phyloP scores from a whole-genome alignment of 2,797 vertebrate species.

The Sarcophilus harrisii region DNA sequence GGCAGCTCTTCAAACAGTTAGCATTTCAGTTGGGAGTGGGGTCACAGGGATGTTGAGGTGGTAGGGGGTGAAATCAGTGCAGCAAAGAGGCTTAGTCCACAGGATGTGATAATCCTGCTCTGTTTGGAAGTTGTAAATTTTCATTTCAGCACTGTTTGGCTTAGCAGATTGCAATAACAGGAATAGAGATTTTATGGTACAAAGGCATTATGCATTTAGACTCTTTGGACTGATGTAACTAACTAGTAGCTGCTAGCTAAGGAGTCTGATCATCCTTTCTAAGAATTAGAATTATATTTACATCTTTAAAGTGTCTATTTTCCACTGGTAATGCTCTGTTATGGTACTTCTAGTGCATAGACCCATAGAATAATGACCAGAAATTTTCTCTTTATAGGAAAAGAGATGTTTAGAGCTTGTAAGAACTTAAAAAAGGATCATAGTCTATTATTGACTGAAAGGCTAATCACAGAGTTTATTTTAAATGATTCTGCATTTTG shows the following conservation, averaged over 20 bases:
- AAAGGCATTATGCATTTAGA: constrained; percentile 39
- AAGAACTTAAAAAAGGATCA: constrained; percentile 35
- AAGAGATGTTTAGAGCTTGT: constrained; percentile 13
- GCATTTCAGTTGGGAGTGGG: constrained; percentile 30
- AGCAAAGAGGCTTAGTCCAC: constrained; percentile 66
- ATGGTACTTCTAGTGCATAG: neutral
- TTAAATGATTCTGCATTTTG: constrained; percentile 3
- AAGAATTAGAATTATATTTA: constrained; percentile 34
- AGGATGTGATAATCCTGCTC: constrained; percentile 74
- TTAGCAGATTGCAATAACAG: constrained; percentile 72
- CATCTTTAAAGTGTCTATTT: constrained; percentile 14
- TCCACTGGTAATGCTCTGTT: neutral
- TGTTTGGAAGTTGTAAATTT: constrained; percentile 78
- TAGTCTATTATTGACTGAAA: neutral
- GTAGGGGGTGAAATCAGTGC: constrained; percentile 55
- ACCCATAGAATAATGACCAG: constrained; percentile 39
- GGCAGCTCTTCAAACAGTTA: constrained; percentile 67
- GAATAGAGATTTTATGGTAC: constrained; percentile 45
- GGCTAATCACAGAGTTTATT: neutral
- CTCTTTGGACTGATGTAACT: constrained; percentile 48
- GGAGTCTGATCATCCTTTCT: neutral
- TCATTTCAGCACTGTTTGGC: constrained; percentile 77
- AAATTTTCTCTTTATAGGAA: constrained; percentile 18
- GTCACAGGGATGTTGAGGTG: neutral
- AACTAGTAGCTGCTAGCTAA: constrained; percentile 30